Conservation (phyloP, 1,140 invertebrate species). For the Euwallacea fornicatus region DNA sequence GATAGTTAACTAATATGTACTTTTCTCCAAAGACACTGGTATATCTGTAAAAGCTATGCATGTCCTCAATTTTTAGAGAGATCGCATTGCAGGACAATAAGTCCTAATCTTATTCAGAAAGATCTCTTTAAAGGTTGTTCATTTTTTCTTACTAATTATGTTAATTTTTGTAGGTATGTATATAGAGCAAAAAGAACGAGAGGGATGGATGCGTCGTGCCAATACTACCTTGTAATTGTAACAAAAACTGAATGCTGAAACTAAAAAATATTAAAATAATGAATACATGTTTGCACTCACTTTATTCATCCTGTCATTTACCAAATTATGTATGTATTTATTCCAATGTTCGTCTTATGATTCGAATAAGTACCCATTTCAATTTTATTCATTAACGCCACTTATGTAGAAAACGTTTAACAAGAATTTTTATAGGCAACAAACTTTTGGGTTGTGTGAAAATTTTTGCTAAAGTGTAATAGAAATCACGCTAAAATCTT, state of each 20-base stretch:
- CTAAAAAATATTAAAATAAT: conserved; percentile 25
- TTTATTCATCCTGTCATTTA: conserved; percentile 9
- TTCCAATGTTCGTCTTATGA: conserved; percentile 27
- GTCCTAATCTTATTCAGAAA: not conserved
- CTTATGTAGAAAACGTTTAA: not conserved
- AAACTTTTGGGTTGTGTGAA: not conserved
- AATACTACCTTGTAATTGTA: conserved; percentile 39
- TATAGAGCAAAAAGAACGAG: conserved; percentile 30
- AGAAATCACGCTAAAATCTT: not conserved
- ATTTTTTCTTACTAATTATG: conserved; percentile 1
- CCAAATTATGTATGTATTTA: conserved; percentile 14
- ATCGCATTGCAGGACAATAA: too few species aligned
- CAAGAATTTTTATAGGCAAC: not conserved
- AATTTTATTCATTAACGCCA: too few species aligned
- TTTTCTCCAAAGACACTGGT: conserved; percentile 18
- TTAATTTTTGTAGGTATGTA: conserved; percentile 37
- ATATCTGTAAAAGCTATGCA: conserved; percentile 12
- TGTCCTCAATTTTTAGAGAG: not conserved
- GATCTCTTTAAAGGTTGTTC: not conserved
- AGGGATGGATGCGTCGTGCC: conserved; percentile 33
- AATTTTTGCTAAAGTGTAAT: not conserved
- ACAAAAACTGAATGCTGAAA: conserved; percentile 35
- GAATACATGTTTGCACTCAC: conserved; percentile 35
- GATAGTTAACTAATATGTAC: conserved; percentile 16
- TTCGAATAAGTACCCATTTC: not conserved